These are phyloP conservation scores for Meiosimyza decipiens DNA, from an alignment of 2,888 invertebrate species.

Conservation along the genomic window DNA sequence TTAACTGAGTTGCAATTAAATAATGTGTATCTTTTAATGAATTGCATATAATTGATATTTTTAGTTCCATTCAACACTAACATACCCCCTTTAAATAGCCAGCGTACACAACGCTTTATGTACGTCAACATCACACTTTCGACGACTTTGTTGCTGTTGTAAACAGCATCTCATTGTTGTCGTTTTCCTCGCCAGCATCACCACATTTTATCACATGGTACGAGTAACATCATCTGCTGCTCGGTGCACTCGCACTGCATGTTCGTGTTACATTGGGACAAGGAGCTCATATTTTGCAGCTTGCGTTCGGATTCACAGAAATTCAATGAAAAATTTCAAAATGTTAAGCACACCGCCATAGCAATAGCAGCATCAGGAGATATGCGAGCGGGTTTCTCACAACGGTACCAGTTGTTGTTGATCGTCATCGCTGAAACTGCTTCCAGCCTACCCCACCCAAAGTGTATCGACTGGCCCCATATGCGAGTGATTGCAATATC, in stretches of 20 bases:
- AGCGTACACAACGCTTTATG: too few relatives aligned
- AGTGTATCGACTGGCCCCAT: neutral
- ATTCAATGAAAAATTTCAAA: constrained; percentile 42
- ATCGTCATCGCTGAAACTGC: constrained; percentile 14
- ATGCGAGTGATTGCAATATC: neutral
- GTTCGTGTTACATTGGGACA: constrained; percentile 67
- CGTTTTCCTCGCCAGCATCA: constrained; percentile 13
- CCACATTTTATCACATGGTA: constrained; percentile 5
- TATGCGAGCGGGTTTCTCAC: neutral
- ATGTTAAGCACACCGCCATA: constrained; percentile 11
- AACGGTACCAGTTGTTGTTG: constrained; percentile 9
- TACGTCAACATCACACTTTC: too few relatives aligned
- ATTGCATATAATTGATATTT: too few relatives aligned
- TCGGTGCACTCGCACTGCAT: constrained; percentile 67
- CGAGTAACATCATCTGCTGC: constrained; percentile 43
- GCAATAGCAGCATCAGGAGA: neutral
- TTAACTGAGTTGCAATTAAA: too few relatives aligned
- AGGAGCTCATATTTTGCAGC: constrained; percentile 66
- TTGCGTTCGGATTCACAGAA: constrained; percentile 45
- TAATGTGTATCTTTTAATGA: too few relatives aligned
- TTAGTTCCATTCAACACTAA: too few relatives aligned
- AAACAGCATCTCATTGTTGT: neutral
- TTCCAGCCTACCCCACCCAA: neutral
- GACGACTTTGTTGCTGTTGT: constrained; percentile 1
- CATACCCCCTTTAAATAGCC: too few relatives aligned